Percentiles rank a stretch among this genome's conserved stretches.
Conservation (phyloP, 2,888 invertebrate species). For the Antheraea assamensis region DNA sequence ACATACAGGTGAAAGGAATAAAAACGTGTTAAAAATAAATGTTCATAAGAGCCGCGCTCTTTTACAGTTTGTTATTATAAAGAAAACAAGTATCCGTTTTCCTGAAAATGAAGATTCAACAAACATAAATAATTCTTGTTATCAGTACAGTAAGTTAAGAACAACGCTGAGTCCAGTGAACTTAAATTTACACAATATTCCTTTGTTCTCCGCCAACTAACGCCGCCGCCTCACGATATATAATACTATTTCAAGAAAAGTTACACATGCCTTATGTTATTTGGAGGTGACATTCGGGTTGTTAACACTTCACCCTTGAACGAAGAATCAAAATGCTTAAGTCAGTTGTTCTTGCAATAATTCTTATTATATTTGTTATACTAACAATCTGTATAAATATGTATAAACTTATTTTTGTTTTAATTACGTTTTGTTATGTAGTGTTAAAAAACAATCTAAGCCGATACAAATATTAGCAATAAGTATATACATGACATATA, state of each 20-base stretch:
- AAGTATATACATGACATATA: neutral
- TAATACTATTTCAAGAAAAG: conserved; percentile 14
- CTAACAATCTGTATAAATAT: too few relatives aligned
- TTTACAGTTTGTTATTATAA: neutral
- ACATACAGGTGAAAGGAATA: too few relatives aligned
- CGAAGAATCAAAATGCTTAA: neutral
- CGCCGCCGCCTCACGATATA: conserved; percentile 14
- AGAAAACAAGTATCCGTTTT: neutral
- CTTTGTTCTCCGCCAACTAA: conserved; percentile 18
- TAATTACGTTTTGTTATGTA: neutral
- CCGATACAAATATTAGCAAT: neutral
- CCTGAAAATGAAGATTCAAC: conserved; percentile 1
- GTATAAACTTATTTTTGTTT: neutral
- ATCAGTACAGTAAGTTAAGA: conserved; percentile 9
- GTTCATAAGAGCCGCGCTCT: neutral
- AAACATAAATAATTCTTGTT: conserved; percentile 12
- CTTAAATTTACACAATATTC: conserved; percentile 17
- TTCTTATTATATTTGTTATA: neutral
- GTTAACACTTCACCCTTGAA: conserved; percentile 2
- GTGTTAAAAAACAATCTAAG: neutral
- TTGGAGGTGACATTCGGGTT: conserved; percentile 10
- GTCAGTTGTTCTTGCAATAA: neutral
- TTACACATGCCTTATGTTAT: conserved; percentile 9
- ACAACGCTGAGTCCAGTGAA: conserved; percentile 3
- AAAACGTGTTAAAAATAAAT: neutral